A percentile compares a stretch with the other conserved stretches of the same genome.
phyloP scores from a whole-genome alignment of 2,113 vertebrate species.

The Stegastes partitus region DNA sequence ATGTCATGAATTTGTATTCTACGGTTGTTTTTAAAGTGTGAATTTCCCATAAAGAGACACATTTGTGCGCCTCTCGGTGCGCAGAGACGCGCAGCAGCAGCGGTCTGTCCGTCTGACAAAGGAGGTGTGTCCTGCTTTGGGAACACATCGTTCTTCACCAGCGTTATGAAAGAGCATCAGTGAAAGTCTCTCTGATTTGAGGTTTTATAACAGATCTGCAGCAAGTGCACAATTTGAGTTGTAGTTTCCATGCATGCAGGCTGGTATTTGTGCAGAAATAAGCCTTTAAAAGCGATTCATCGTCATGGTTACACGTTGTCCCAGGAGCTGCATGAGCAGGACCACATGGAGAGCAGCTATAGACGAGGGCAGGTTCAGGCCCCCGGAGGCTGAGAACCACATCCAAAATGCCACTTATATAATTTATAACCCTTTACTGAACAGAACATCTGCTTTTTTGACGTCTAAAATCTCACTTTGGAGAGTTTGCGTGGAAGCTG shows the following conservation, averaged over 20 bases:
- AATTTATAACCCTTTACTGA: neutral
- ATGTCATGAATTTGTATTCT: neutral
- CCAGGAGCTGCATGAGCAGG: neutral
- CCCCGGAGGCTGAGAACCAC: neutral
- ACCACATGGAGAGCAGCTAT: neutral
- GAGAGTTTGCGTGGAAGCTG: neutral
- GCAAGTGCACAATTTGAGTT: accelerated
- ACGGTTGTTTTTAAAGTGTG: neutral
- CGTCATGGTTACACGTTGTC: constrained; percentile 24
- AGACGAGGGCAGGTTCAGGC: neutral
- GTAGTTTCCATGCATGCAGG: accelerated
- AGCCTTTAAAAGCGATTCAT: neutral
- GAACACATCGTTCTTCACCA: constrained; percentile 65
- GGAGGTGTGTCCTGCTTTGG: constrained; percentile 65
- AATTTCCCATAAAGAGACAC: neutral
- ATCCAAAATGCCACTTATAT: neutral
- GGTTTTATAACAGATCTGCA: neutral
- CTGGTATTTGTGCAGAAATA: neutral
- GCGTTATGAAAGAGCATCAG: constrained; percentile 29
- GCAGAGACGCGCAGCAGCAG: neutral
- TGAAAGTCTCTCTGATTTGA: neutral
- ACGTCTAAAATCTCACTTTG: neutral
- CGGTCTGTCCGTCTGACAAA: neutral
- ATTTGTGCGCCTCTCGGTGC: neutral
- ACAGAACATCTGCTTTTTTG: neutral